Conservation (phyloP, 2,797 vertebrate genomes). For the Astyanax mexicanus region DNA sequence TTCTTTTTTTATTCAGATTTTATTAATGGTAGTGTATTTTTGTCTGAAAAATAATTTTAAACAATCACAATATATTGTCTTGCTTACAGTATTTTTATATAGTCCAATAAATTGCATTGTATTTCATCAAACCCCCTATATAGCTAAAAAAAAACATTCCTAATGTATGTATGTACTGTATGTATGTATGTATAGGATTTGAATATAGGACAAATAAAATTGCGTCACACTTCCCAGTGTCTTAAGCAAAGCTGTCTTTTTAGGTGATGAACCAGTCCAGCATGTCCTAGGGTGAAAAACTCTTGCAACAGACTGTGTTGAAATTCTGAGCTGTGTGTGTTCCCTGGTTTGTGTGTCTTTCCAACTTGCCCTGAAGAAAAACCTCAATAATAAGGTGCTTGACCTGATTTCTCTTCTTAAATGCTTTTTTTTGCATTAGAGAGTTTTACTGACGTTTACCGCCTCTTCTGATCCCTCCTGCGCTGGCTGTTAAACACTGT, state of each 20-base stretch:
- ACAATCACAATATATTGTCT: no score
- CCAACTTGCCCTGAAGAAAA: not conserved
- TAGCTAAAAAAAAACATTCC: no score
- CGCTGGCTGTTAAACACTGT: not conserved
- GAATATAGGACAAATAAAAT: not conserved
- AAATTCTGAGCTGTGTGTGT: not conserved
- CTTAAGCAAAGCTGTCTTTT: not conserved
- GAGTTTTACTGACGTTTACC: not conserved
- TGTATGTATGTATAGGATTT: not conserved
- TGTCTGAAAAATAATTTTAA: no score
- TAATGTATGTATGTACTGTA: no score
- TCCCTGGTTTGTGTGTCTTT: not conserved
- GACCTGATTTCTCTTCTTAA: slow-evolving; percentile 13
- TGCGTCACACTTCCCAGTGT: not conserved
- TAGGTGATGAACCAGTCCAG: slow-evolving; percentile 26
- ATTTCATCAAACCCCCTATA: no score
- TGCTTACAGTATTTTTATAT: no score
- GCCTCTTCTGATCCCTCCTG: not conserved
- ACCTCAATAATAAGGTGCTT: slow-evolving; percentile 23
- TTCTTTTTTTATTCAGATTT: no score
- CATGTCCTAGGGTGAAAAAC: not conserved
- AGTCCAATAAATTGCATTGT: no score
- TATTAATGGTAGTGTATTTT: no score
- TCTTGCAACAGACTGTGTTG: not conserved
- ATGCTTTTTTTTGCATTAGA: not conserved